These are phyloP conservation scores for Coryphaenoides rupestris DNA, from an alignment of 2,113 vertebrate species.

Conservation along the genomic window DNA sequence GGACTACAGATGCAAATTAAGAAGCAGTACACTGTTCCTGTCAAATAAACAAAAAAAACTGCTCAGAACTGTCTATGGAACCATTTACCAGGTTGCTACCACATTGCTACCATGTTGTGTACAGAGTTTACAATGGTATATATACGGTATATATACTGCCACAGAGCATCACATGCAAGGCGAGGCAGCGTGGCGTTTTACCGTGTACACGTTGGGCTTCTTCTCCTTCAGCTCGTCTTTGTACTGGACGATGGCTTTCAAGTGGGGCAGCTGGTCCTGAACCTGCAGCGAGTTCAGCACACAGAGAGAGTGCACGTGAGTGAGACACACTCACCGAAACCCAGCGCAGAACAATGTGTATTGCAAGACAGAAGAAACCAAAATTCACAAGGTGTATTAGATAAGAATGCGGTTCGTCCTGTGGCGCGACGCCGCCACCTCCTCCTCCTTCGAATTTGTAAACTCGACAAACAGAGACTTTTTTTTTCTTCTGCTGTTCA, in stretches of 20 bases:
- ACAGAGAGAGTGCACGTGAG: slow-evolving; percentile 1
- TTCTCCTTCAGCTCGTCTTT: slow-evolving; percentile 74
- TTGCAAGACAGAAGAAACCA: background rate
- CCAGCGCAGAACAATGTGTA: background rate
- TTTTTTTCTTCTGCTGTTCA: slow-evolving; percentile 51
- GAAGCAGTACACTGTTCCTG: no score
- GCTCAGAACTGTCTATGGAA: no score
- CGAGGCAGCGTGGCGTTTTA: slow-evolving; percentile 48
- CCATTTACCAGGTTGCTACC: no score
- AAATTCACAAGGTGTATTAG: background rate
- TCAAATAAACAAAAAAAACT: no score
- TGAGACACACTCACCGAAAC: background rate
- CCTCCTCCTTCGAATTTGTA: no score
- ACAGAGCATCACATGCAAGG: background rate
- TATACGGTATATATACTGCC: no score
- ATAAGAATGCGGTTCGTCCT: background rate
- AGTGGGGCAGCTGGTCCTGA: slow-evolving; percentile 70
- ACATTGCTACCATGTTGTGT: no score
- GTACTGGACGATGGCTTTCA: slow-evolving; percentile 91
- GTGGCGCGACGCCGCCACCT: no score
- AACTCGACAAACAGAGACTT: background rate
- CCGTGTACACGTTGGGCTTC: slow-evolving; percentile 79
- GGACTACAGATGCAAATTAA: no score
- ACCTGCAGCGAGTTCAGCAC: slow-evolving; percentile 63
- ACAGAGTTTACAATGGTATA: no score